These are phyloP conservation scores for Myrmophylax atrothorax DNA, from an alignment of 2,113 vertebrate species.

Conservation along the genomic window DNA sequence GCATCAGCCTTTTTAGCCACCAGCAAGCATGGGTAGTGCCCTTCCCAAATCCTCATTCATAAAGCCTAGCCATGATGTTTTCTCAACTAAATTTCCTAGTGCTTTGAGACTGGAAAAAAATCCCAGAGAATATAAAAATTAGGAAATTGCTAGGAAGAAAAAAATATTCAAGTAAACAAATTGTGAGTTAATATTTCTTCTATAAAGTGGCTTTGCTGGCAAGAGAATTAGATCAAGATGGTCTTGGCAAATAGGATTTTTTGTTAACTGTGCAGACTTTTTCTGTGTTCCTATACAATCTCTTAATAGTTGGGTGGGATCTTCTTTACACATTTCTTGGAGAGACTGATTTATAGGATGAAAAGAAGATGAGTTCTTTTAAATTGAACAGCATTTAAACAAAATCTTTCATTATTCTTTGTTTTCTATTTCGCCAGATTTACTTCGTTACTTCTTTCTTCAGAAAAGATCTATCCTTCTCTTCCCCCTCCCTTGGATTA, in stretches of 20 bases:
- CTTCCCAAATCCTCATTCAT: too few species aligned
- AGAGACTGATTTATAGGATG: not conserved
- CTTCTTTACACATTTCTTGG: constrained; percentile 20
- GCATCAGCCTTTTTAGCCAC: too few species aligned
- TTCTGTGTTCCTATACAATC: constrained; percentile 19
- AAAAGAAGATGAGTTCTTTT: not conserved
- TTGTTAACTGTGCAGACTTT: constrained; percentile 64
- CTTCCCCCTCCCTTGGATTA: not conserved
- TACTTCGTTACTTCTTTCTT: not conserved
- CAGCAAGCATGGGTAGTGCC: too few species aligned
- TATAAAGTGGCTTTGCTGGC: constrained; percentile 55
- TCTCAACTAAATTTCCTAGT: constrained; percentile 27
- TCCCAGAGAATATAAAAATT: not conserved
- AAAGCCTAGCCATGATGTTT: not conserved
- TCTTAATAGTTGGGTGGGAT: constrained; percentile 33
- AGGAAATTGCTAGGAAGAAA: constrained; percentile 4
- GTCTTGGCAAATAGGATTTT: constrained; percentile 67
- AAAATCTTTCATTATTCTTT: not conserved
- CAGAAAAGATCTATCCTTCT: not conserved
- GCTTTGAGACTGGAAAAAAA: not conserved
- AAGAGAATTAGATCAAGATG: constrained; percentile 61
- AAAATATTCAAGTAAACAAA: constrained; percentile 40
- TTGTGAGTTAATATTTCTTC: constrained; percentile 26
- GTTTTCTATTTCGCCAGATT: not conserved
- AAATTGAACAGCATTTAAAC: not conserved